Conservation (phyloP, 2,113 vertebrate genomes). For the Pheucticus melanocephalus region DNA sequence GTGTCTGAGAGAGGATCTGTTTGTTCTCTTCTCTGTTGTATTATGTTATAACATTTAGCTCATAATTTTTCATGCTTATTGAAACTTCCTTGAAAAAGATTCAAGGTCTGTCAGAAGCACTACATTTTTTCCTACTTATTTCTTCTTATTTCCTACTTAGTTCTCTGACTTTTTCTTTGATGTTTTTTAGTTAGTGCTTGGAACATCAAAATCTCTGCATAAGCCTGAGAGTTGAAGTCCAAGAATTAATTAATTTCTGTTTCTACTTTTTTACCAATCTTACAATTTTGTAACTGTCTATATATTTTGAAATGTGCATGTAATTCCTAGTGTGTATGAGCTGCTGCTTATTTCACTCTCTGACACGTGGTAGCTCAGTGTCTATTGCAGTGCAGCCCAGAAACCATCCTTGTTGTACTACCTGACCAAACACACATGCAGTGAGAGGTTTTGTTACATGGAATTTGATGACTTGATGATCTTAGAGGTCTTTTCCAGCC, state of each 20-base stretch:
- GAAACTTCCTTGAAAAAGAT: not conserved
- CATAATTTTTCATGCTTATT: not conserved
- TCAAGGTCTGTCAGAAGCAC: not conserved
- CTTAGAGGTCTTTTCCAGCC: not conserved
- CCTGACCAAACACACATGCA: accelerated
- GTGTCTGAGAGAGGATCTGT: accelerated
- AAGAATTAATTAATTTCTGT: not conserved
- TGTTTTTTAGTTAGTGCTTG: not conserved
- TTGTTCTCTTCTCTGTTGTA: not conserved
- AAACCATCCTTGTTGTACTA: accelerated
- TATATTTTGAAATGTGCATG: not conserved
- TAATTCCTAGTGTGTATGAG: not conserved
- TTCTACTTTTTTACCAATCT: not conserved
- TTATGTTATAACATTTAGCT: not conserved
- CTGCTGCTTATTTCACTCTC: not conserved
- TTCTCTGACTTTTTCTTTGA: not conserved
- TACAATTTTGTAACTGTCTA: not conserved
- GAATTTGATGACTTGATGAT: not conserved
- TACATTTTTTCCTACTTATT: not conserved
- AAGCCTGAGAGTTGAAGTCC: not conserved
- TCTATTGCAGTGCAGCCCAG: not conserved
- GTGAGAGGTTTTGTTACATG: not conserved
- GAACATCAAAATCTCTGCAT: not conserved
- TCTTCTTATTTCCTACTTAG: not conserved
- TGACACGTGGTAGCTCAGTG: not conserved